A percentile compares a stretch with the other conserved stretches of the same genome.
phyloP scores from a whole-genome alignment of 30 jellyfish, hydroid and myxozoan species.

The Aurelia sp. region DNA sequence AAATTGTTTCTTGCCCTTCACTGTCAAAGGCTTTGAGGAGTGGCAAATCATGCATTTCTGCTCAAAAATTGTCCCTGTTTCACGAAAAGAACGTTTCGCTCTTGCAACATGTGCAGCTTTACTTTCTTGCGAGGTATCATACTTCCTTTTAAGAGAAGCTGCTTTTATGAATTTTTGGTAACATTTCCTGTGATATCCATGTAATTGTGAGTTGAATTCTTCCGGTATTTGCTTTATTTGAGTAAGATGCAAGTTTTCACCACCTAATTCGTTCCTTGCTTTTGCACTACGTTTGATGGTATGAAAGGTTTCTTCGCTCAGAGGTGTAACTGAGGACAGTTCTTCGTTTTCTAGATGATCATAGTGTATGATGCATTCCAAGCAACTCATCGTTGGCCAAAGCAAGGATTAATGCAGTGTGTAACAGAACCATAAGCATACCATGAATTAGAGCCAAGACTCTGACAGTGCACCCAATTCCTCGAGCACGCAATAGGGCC shows the following conservation, averaged over 20 bases:
- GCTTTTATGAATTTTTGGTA: constrained; percentile 24
- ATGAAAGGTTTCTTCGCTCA: constrained; percentile 15
- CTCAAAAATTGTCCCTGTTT: constrained; percentile 5
- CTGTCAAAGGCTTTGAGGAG: constrained; percentile 10
- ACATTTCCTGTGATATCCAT: constrained; percentile 32
- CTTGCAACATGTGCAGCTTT: constrained; percentile 18
- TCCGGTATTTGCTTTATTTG: constrained; percentile 33
- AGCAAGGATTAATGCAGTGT: constrained; percentile 1
- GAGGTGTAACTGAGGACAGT: constrained; percentile 8
- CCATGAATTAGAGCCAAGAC: constrained; percentile 1
- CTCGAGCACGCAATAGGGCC: neutral
- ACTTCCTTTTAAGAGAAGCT: constrained; percentile 21
- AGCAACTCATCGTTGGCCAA: constrained; percentile 25
- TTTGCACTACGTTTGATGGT: constrained; percentile 38
- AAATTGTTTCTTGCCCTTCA: constrained; percentile 34
- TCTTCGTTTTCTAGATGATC: constrained; percentile 2
- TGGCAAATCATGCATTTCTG: constrained; percentile 24
- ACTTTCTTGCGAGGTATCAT: constrained; percentile 22
- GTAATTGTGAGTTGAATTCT: constrained; percentile 34
- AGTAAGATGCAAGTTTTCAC: constrained; percentile 33
- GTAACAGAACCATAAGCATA: neutral
- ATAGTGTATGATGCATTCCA: constrained; percentile 28
- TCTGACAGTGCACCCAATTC: neutral
- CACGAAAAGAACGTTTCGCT: constrained; percentile 22
- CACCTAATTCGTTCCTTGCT: constrained; percentile 22